These are phyloP conservation scores for Pseudolycoriella hygida DNA, from an alignment of 2,888 invertebrate genomes.

Conservation along the genomic window DNA sequence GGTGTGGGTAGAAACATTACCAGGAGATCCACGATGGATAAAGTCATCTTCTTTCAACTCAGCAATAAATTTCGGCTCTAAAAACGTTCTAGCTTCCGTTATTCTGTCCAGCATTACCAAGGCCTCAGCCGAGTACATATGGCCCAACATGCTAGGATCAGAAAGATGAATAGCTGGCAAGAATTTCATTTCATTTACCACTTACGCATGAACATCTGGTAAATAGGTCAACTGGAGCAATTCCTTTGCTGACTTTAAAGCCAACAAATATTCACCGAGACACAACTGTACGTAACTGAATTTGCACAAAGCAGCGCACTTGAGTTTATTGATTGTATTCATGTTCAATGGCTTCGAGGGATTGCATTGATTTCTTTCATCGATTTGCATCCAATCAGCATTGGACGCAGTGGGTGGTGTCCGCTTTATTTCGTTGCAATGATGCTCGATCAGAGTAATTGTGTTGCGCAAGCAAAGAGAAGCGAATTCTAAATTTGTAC, in stretches of 20 bases:
- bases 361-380: conserved; percentile 29
- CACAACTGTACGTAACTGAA: conserved; percentile 73
- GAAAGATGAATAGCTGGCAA: neutral
- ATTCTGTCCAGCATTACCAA: conserved; percentile 65
- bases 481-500: conserved; percentile 78
- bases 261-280: conserved; percentile 64
- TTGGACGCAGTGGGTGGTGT: conserved; percentile 9
- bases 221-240: conserved; percentile 53
- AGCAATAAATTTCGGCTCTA: conserved; percentile 57
- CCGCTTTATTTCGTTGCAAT: conserved; percentile 6
- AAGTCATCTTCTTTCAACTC: conserved; percentile 33
- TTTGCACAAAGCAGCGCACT: conserved; percentile 52
- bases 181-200: neutral
- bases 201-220: conserved; percentile 50
- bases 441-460: conserved; percentile 37
- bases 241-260: conserved; percentile 58
- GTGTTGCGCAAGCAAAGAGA: conserved; percentile 78
- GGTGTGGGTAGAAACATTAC: conserved; percentile 5
- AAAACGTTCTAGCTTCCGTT: conserved; percentile 64
- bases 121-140: conserved; percentile 81
- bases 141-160: conserved; percentile 69
- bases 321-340: conserved; percentile 39
- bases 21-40: conserved; percentile 25
- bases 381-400: conserved; percentile 25
- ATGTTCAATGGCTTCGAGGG: conserved; percentile 45